Evolutionary conservation across 1,140 invertebrate genomes (phyloP), one percentile per base, ranked within the genome.

Genomic region (Latrodectus geometricus): DNA sequence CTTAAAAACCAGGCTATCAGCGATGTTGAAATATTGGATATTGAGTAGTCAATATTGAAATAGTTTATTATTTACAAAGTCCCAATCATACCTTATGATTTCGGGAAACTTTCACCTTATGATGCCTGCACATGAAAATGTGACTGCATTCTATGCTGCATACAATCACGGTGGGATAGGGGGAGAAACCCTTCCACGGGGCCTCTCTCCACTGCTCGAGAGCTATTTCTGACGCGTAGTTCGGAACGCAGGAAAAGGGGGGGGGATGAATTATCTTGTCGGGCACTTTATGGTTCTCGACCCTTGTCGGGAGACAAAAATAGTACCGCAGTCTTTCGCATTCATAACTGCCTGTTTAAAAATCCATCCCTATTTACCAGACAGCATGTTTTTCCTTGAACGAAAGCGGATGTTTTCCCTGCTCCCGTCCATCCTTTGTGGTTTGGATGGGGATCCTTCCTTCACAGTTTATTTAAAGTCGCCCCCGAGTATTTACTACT

Each of bases 281-380:
- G 79, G 79, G 50, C 68, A 72, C 35, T 81, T 81, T 81, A 81
- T 70, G 68, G 68, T 66, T 68, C 50, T 21, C 61, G 9, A 56
- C 20, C 61, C 77, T 78, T 79, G 61, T 69, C n/a, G 48, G 49
- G 76, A 79, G 35, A 49, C 56, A 79, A 79, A 79, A 70, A 81
- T 68, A 70, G 79, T 15, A 50, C 49, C 68, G 49, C 79, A 50
- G n/a, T 23, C 79, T 15, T 61, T 35, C 49, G 68, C 52, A 81
- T 72, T 70, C 79, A 81, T 81, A 81, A 81, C 66, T 50, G 76
- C 20, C 76, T 78, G 76, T 78, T 78, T 78, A 78, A 78, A 78
- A 68, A 48, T 52, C 61, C 76, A 68, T 78, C 61, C 76, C 15
- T 78, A 66, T 78, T 78, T n/a, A n/a, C 61, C n/a, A 49, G 11